Evolutionary conservation across 2,888 invertebrate species (phyloP), one percentile per base, ranked within the genome.

Genomic region (Ecdyonurus torrentis): DNA sequence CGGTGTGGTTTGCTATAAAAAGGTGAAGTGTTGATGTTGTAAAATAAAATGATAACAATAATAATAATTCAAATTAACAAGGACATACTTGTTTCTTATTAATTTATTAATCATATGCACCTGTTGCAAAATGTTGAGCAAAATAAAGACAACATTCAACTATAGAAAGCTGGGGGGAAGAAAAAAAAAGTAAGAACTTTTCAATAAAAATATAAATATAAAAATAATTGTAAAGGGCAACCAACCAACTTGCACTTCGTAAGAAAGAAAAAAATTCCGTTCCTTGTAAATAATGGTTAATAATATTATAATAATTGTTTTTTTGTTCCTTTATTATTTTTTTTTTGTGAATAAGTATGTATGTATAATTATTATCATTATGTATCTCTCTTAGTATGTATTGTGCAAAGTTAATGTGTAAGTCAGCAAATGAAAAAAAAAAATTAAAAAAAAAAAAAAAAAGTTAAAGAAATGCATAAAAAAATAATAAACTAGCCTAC

Each of bases 291-390:
- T 66, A 64, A 66, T 65, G 64, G 60, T 67, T 66, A 66, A 67
- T n/a, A n/a, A n/a, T n/a, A 65, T 66, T 66, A 67, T 58, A 65
- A 66, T 67, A 64, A 63, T 65, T 65, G 65, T 67, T 66, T 64
- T 65, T 66, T 37, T 37, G 37, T 37, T 37, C 37, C 37, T 37
- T 15, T 37, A 37, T 37, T 37, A 37, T 37, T 37, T 10, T 66
- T 65, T 66, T 67, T 66, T 65, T 67, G 66, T 66, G 67, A 67
- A 67, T 67, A 67, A 64, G 67, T 66, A 66, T 67, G 64, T 66
- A 67, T 64, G 65, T 63, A 61, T 63, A 61, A 61, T 62, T 63
- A 64, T 64, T 64, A 63, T 60, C 61, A 61, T 63, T 58, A 64
- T 64, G 66, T 65, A 62, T 62, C 55, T 62, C 62, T 58, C 62